A percentile compares a stretch with the other conserved stretches of the same genome.
These are phyloP conservation scores for Astreopora myriophthalma DNA, from an alignment of 64 coral and sea anemone species.

Conservation along the genomic window DNA sequence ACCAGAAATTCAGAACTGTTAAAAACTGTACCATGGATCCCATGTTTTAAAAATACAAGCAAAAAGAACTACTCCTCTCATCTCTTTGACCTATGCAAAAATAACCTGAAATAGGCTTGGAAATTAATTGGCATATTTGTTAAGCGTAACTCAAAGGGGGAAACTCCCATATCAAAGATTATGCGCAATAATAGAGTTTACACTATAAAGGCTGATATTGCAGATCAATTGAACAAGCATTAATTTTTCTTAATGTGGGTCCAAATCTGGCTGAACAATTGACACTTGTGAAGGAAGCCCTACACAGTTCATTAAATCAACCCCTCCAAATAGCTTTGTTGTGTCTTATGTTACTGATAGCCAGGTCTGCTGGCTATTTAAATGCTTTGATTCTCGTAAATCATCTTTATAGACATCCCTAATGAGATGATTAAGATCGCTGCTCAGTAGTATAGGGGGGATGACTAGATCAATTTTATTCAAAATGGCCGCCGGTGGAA, in stretches of 20 bases:
- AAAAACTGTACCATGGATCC: too few species aligned
- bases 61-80: conserved; percentile 31
- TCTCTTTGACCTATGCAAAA: conserved; percentile 36
- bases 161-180: conserved; percentile 37
- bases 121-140: background rate
- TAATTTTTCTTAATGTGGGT: conserved; percentile 68
- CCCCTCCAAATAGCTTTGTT: conserved; percentile 28
- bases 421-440: too few species aligned
- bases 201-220: conserved; percentile 51
- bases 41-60: conserved; percentile 49
- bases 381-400: too few species aligned
- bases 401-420: too few species aligned
- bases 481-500: too few species aligned
- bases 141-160: conserved; percentile 67
- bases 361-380: conserved; percentile 15
- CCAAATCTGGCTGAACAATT: conserved; percentile 42
- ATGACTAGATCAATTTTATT: too few species aligned
- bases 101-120: conserved; percentile 22
- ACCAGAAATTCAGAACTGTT: too few species aligned
- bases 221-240: conserved; percentile 66
- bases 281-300: background rate
- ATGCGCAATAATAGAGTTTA: conserved; percentile 25
- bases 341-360: conserved; percentile 26
- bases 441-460: too few species aligned
- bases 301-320: conserved; percentile 4